Evolutionary conservation across 2,797 vertebrate genomes (phyloP).

Genomic region (Octomys mimax): DNA sequence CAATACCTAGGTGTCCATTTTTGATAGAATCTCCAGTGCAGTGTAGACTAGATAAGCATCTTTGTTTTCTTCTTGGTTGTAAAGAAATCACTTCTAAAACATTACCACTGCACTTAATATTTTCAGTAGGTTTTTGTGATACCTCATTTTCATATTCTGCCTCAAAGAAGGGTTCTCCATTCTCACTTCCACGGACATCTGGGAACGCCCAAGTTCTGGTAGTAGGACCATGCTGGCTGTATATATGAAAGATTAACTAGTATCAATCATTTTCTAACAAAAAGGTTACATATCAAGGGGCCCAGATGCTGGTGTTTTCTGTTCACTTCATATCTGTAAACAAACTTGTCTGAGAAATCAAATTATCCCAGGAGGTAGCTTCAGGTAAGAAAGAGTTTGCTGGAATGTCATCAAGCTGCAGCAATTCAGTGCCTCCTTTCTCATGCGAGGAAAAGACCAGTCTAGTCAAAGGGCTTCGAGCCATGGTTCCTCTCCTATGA

Average conservation of each 20-base stretch:
- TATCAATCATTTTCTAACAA: neutral
- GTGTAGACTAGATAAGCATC: neutral
- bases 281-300: neutral
- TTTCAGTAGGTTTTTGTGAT: neutral
- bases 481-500: neutral
- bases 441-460: neutral
- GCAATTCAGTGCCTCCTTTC: neutral
- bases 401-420: neutral
- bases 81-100: conserved; percentile 14
- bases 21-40: neutral
- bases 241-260: neutral
- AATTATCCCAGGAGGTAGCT: neutral
- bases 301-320: neutral
- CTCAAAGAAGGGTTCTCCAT: neutral
- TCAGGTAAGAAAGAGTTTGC: neutral
- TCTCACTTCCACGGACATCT: neutral
- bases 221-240: neutral
- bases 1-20: neutral
- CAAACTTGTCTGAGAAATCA: conserved; percentile 26
- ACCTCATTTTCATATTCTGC: neutral
- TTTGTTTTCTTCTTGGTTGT: conserved; percentile 11
- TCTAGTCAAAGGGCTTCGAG: neutral
- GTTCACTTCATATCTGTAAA: neutral
- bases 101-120: neutral
- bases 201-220: neutral